Percentiles rank a stretch among this genome's conserved stretches.
phyloP scores from a whole-genome alignment of 2,888 invertebrate genomes.

The Margaritifera margaritifera region DNA sequence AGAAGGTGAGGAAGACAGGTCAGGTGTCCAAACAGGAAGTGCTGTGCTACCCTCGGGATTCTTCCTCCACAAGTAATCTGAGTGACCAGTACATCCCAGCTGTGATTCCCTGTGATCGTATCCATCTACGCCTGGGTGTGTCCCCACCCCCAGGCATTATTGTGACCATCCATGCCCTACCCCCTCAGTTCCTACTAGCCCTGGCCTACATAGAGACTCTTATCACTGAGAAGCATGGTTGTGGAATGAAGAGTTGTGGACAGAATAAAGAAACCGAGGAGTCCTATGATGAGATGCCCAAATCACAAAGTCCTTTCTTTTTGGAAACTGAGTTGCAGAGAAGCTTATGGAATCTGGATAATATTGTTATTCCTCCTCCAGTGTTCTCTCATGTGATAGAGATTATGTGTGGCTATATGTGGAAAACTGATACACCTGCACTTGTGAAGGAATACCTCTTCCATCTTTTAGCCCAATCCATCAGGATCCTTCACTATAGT shows the following conservation, averaged over 20 bases:
- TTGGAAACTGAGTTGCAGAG: conserved; percentile 41
- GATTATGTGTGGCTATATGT: conserved; percentile 65
- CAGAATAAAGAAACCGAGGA: conserved; percentile 32
- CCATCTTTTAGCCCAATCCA: conserved; percentile 67
- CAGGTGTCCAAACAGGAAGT: conserved; percentile 67
- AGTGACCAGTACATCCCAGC: conserved; percentile 69
- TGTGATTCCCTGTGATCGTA: conserved; percentile 66
- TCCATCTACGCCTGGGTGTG: conserved; percentile 68
- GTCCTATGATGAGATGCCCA: not conserved
- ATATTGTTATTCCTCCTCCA: conserved; percentile 62
- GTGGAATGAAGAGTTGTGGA: conserved; percentile 58
- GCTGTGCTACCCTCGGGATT: conserved; percentile 67
- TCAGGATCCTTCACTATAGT: conserved; percentile 63
- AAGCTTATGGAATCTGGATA: conserved; percentile 63
- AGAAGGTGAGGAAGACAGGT: conserved; percentile 68
- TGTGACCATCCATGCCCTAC: conserved; percentile 70
- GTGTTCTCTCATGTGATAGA: conserved; percentile 66
- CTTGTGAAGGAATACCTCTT: conserved; percentile 69
- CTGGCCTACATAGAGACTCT: conserved; percentile 71
- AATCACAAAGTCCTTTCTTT: conserved; percentile 13
- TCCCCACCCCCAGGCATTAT: conserved; percentile 65
- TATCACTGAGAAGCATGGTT: conserved; percentile 62
- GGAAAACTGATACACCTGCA: conserved; percentile 67
- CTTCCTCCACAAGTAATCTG: conserved; percentile 58
- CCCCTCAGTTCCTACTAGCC: conserved; percentile 70